Evolutionary conservation across 2,113 vertebrate genomes (phyloP), one percentile per base, ranked within the genome.

Genomic region (Trogon melanurus): DNA sequence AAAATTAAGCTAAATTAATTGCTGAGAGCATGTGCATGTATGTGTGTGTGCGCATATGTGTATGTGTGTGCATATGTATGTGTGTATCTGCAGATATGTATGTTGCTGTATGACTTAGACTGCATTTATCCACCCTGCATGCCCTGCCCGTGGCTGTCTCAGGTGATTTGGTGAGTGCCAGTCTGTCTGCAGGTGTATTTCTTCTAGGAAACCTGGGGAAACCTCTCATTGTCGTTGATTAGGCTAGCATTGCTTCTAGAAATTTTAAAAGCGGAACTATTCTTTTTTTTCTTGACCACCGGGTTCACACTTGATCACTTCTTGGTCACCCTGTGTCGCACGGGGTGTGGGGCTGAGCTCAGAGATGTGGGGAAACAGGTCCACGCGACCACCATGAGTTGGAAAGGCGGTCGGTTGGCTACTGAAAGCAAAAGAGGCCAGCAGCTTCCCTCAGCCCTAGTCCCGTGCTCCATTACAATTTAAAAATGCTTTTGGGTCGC

Each of bases 401-500:
- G 91, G 72, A 73, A 83, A 79, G 10, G 17, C 44, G 17, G 22
- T 45, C 0, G 0, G 10, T 44, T 60, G 58, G 34, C 62, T 61
- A 4, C n/a, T 65, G 6, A 95, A 70, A 86, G 72, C 16, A 32
- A 80, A 73, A 83, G 4, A n/a, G 36, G 30, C 18, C 2, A 5
- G 5, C 3, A 48, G 20, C 23, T 41, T 48, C 14, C 54, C 34
- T 79, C 74, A 82, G 57, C 47, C 25, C 22, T 47, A 23, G 36
- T 54, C 18, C 61, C 66, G 26, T 13, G 16, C 1, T 5, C 30
- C 65, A 16, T 25, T 76, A 48, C 17, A 67, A 61, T 57, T 48
- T 76, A 88, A 88, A 97, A 94, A 91, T 88, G 61, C 92, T 94
- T 97, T 79, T 93, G 70, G 81, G 88, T 91, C 92, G 95, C 78